phyloP scores from a whole-genome alignment of 2,797 vertebrate genomes.

The Rallus crepitans region DNA sequence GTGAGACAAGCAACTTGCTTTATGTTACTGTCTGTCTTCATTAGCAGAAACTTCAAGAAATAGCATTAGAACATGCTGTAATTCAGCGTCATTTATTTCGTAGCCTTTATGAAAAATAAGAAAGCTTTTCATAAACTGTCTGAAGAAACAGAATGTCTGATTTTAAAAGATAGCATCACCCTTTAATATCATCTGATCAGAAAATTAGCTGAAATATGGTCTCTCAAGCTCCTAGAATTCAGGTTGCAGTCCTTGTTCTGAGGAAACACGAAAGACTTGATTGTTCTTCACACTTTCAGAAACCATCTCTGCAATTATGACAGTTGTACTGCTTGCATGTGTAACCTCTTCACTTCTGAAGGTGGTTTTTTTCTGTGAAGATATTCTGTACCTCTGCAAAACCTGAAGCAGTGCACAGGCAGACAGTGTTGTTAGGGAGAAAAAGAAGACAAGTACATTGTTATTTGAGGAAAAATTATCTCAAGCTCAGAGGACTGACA shows the following conservation, averaged over 20 bases:
- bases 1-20: background rate
- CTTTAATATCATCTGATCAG: background rate
- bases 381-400: rapidly evolving
- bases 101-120: background rate
- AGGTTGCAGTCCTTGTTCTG: background rate
- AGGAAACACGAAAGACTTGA: background rate
- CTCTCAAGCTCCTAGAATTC: background rate
- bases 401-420: no score
- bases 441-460: background rate
- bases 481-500: background rate
- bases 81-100: background rate
- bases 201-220: background rate
- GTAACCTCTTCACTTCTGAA: background rate
- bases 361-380: background rate
- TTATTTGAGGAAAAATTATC: background rate
- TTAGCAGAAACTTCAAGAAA: background rate
- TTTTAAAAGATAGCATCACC: background rate
- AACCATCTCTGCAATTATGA: background rate
- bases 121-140: background rate
- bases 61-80: background rate
- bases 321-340: background rate
- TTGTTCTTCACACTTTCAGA: background rate
- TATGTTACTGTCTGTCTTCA: background rate
- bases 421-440: background rate
- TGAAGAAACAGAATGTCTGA: background rate